Evolutionary conservation across 2,888 invertebrate genomes (phyloP), one percentile per base, ranked within the genome.

Genomic region (Cyrtodaria siliqua): DNA sequence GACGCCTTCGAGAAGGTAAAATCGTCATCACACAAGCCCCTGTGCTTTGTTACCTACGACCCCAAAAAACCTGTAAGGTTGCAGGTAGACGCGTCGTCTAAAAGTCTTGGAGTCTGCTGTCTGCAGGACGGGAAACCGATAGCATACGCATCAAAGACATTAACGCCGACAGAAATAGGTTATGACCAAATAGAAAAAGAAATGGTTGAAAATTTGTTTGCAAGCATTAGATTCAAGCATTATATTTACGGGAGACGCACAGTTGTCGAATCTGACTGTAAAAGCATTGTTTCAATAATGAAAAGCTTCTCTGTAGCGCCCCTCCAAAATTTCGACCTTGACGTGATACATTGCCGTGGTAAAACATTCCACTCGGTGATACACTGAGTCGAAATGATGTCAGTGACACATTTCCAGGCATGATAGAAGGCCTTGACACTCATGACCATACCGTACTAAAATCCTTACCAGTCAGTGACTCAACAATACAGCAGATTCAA

Each of bases 111-210:
- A 26, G 62, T 38, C 0, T 29, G 38, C 16, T 59, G 55, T 9
- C 26, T 77, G 18, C 70, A 80, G 38, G 47, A 77, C 2, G 55
- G 62, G 1, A 68, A 61, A 55, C 76, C 73, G 12, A 59, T 76
- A 29, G 49, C 70, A 23, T 80, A 61, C 27, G 73, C 76, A 12
- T 80, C 70, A 16, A 80, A 80, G 55, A 52, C 70, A 0, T 27
- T 77, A 50, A 77, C 80, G 0, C 23, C 42, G 4, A 55, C 63
- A 1, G 73, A 77, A 40, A 40, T 64, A 16, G 49, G 63, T 16
- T 80, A 80, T 49, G 68, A 69, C 0, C 76, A 80, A 59, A 76
- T 72, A 27, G 80, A 77, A 44, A 76, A 76, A 40, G 49, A 47
- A 61, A 50, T 59, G 44, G 12, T 56, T 18, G 56, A 29, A 4